These are phyloP conservation scores for Sinodicranocentrus sp. DNA, from an alignment of 2,888 invertebrate genomes.

Conservation along the genomic window DNA sequence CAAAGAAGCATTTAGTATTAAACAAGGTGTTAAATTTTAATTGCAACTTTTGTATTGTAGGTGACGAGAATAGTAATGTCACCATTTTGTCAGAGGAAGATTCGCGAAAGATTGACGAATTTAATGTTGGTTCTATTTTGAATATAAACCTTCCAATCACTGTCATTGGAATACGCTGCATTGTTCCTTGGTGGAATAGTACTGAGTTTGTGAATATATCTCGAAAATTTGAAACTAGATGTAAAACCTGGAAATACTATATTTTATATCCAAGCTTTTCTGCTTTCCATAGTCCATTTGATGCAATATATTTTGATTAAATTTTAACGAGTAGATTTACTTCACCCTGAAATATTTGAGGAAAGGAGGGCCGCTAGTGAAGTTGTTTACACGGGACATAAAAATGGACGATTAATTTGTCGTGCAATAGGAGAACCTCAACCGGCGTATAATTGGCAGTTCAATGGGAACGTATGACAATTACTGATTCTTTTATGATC, in stretches of 20 bases:
- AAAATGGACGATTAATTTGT: conserved; percentile 30
- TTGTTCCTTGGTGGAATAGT: conserved; percentile 50
- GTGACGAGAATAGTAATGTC: background rate
- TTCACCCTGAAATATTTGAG: background rate
- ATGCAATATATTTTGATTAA: background rate
- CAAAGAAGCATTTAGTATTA: background rate
- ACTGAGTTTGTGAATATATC: conserved; percentile 19
- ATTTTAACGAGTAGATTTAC: conserved; percentile 37
- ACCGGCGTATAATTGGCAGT: conserved; percentile 40
- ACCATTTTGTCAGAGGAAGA: background rate
- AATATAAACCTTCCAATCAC: conserved; percentile 45
- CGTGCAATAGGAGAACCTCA: conserved; percentile 48
- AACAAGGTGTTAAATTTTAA: background rate
- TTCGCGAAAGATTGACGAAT: conserved; percentile 45
- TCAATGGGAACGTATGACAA: conserved; percentile 14
- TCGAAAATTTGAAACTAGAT: conserved; percentile 41
- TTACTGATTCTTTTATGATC: background rate
- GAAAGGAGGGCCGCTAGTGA: background rate
- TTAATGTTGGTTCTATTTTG: conserved; percentile 42
- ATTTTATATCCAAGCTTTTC: background rate
- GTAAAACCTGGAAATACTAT: background rate
- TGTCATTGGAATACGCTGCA: conserved; percentile 40
- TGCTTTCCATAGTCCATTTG: background rate
- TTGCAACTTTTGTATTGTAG: background rate
- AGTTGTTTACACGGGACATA: background rate